Evolutionary conservation across 2,888 invertebrate species (phyloP), one percentile per base, ranked within the genome.

Genomic region (Pomacea canaliculata): DNA sequence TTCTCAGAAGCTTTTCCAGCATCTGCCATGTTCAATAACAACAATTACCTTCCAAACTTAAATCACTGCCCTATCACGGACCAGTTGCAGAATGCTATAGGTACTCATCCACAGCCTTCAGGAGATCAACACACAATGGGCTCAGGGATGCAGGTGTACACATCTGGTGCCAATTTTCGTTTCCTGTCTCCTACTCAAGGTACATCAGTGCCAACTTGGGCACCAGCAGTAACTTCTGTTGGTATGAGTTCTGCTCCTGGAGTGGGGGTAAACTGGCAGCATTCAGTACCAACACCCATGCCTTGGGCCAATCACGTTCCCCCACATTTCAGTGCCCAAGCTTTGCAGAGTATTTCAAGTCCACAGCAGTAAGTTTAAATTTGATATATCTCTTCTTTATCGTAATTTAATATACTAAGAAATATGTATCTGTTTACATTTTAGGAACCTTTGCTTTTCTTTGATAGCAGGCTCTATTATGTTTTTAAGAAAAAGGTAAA

Each of bases 251-350:
- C 76, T 16, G 82, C 79, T 0, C 84, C 84, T 12, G 84, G 84
- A 1, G 70, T 81, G 0, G 83, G 84, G 0, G 76, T 80, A 27
- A 76, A 78, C n/a, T 84, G 84, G 84, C 84, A 84, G 69, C 84
- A 84, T 59, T 79, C 83, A 27, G 79, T 83, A n/a, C 84, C 84
- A 12, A 77, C 76, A 13, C 77, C 79, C 7, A 84, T 83, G 83
- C 84, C 83, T 13, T 84, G 82, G 82, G 76, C 69, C 7, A 76
- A 78, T 56, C 48, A 69, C 16, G 60, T 51, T 0, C 23, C 75
- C 18, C 67, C 63, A 13, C 74, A 51, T 63, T 78, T 62, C 71
- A 76, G 37, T 73, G 78, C 59, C 48, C 76, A 71, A 65, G 73
- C 18, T 46, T 27, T 66, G 72, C 48, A 27, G 23, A 63, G 7